These are phyloP conservation scores for Megaceryle maxima DNA, from an alignment of 2,113 vertebrate genomes.

Conservation along the genomic window DNA sequence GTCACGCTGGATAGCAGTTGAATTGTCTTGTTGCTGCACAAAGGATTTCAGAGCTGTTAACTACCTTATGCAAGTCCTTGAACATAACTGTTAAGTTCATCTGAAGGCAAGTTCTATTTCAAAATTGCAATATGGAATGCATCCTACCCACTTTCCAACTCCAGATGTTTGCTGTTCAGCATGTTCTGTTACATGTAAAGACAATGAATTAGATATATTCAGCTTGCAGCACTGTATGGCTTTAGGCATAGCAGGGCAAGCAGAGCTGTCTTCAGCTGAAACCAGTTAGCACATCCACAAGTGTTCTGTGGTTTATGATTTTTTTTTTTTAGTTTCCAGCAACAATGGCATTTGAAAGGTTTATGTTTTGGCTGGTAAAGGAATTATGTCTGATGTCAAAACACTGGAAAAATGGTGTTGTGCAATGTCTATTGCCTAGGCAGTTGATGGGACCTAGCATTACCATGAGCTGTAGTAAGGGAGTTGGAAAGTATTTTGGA, in stretches of 20 bases:
- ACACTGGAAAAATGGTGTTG: not conserved
- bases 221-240: not conserved
- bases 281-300: not conserved
- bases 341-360: not conserved
- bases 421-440: not conserved
- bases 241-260: not conserved
- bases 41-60: not conserved
- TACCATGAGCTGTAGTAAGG: not conserved
- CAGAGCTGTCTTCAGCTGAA: not conserved
- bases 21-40: not conserved
- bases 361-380: not conserved
- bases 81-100: not conserved
- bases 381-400: conserved; percentile 3
- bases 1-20: not conserved
- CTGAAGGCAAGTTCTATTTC: not conserved
- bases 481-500: not conserved
- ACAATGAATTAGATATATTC: not conserved
- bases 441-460: not conserved
- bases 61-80: not conserved
- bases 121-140: not conserved
- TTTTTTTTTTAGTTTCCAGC: not conserved
- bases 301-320: not conserved
- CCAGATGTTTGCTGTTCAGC: not conserved
- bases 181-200: not conserved
- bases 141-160: not conserved